These are phyloP conservation scores for Planococcus citri DNA, from an alignment of 1,140 invertebrate genomes.

Conservation along the genomic window DNA sequence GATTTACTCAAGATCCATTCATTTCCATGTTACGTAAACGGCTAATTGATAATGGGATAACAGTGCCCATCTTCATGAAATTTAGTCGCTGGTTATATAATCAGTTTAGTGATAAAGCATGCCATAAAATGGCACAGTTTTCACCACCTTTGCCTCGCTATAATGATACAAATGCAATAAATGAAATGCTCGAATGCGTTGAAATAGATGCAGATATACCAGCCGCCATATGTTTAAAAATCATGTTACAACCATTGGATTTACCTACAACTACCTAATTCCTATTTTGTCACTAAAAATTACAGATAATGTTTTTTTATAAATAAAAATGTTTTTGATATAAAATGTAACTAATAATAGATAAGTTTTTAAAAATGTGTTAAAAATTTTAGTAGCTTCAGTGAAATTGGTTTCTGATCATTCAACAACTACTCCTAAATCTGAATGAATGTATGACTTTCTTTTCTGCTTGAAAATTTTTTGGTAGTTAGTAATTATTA, in stretches of 20 bases:
- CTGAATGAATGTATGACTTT: too few relatives aligned
- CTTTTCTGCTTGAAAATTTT: too few relatives aligned
- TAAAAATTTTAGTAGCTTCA: too few relatives aligned
- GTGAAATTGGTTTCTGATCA: too few relatives aligned
- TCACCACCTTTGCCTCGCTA: not conserved
- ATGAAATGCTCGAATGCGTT: not conserved
- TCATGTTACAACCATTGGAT: not conserved
- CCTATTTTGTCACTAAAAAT: too few relatives aligned
- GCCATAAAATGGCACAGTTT: constrained; percentile 15
- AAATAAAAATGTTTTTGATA: too few relatives aligned
- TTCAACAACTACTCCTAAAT: too few relatives aligned
- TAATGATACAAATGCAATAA: not conserved
- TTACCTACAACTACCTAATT: not conserved
- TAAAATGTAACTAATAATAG: too few relatives aligned
- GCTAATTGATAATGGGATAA: not conserved
- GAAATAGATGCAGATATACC: not conserved
- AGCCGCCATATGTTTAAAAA: not conserved
- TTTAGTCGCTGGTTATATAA: not conserved
- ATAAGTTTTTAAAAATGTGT: too few relatives aligned
- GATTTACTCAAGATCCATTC: constrained; percentile 1
- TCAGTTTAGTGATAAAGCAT: constrained; percentile 10
- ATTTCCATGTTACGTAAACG: not conserved
- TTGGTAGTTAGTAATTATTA: too few relatives aligned
- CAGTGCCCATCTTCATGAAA: not conserved
- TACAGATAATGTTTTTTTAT: too few relatives aligned